phyloP scores from a whole-genome alignment of 2,888 invertebrate genomes.

The Urechis unicinctus region DNA sequence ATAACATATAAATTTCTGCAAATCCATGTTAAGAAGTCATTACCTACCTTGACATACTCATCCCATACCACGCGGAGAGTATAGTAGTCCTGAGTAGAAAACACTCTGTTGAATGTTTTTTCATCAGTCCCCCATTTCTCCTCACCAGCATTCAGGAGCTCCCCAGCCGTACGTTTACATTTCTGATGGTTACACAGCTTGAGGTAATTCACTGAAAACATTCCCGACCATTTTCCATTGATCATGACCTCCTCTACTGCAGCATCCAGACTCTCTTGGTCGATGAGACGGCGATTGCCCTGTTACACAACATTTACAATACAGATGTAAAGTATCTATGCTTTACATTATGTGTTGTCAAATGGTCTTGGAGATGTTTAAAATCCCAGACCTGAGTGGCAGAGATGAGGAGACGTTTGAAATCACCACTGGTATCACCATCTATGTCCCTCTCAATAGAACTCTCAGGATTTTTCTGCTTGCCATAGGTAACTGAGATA shows the following conservation, averaged over 20 bases:
- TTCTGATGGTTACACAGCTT: constrained; percentile 14
- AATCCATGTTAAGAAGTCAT: too few species aligned
- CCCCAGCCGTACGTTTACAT: constrained; percentile 23
- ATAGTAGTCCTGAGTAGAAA: constrained; percentile 39
- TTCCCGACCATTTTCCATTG: constrained; percentile 28
- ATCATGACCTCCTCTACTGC: constrained; percentile 33
- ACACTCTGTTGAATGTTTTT: constrained; percentile 39
- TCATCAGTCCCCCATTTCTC: constrained; percentile 45
- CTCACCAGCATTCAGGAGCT: constrained; percentile 40
- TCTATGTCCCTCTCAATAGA: constrained; percentile 71
- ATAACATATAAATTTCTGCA: too few species aligned
- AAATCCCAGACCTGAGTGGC: constrained; percentile 26
- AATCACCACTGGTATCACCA: constrained; percentile 85
- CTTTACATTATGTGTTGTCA: too few species aligned
- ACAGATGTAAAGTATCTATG: too few species aligned
- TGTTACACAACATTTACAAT: too few species aligned
- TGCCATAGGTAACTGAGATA: constrained; percentile 15
- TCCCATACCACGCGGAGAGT: constrained; percentile 37
- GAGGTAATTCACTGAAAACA: constrained; percentile 36
- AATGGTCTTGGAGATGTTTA: too few species aligned
- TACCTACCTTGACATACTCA: constrained; percentile 42
- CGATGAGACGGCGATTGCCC: constrained; percentile 36
- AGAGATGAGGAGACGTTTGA: constrained; percentile 84
- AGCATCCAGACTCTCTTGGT: constrained; percentile 24
- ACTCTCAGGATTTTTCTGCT: constrained; percentile 6